These are phyloP conservation scores for Pontoporia blainvillei DNA, from an alignment of 2,113 vertebrate species.

Conservation along the genomic window DNA sequence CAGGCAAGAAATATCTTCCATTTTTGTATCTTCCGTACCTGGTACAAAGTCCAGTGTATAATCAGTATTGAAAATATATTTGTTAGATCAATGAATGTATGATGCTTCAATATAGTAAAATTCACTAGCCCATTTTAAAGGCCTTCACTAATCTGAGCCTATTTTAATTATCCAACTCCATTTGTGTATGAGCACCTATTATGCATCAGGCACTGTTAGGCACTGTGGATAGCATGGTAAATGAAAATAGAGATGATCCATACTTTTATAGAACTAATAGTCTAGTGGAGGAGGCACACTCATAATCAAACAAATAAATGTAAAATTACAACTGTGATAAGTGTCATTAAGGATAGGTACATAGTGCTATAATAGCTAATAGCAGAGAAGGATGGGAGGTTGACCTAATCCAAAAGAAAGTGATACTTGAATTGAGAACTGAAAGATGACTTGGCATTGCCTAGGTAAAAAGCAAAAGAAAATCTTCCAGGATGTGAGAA, in stretches of 20 bases:
- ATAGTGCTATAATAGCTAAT: background rate
- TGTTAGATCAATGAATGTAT: background rate
- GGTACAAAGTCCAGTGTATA: background rate
- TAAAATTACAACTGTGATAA: slow-evolving; percentile 1
- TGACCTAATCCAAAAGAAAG: background rate
- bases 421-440: background rate
- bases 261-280: background rate
- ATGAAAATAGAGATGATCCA: background rate
- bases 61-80: background rate
- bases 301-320: background rate
- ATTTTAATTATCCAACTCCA: background rate
- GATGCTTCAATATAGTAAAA: background rate
- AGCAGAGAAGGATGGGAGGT: background rate
- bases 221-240: background rate
- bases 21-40: background rate
- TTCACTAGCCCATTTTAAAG: background rate
- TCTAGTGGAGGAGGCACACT: background rate
- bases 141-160: background rate
- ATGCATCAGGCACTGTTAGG: background rate
- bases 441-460: background rate
- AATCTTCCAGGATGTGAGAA: background rate
- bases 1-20: background rate
- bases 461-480: background rate
- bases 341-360: background rate
- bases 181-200: background rate